Conservation (phyloP, 1,140 invertebrate species). For the Thaumetopoea pityocampa region DNA sequence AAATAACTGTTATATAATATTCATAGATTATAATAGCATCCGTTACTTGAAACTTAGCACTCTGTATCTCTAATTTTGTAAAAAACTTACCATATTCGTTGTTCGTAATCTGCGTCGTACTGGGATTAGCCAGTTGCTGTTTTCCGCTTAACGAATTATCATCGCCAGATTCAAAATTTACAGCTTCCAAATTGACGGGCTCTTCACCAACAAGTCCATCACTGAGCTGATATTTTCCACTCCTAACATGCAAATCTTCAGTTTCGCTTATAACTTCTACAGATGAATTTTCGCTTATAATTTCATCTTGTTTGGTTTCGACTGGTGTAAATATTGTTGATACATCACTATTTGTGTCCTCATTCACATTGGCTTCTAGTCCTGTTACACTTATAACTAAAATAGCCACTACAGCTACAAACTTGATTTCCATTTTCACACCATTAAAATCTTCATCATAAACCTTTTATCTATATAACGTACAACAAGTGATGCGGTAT, state of each 20-base stretch:
- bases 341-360: no score
- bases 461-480: constrained; percentile 39
- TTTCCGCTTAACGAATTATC: constrained; percentile 39
- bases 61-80: background rate
- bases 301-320: constrained; percentile 27
- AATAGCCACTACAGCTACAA: constrained; percentile 46
- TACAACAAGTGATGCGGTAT: constrained; percentile 55
- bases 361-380: constrained; percentile 49
- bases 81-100: constrained; percentile 53
- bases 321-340: background rate
- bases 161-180: constrained; percentile 36
- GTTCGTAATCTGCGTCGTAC: constrained; percentile 42
- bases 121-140: constrained; percentile 34
- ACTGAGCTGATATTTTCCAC: constrained; percentile 55
- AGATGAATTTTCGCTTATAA: constrained; percentile 21
- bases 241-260: constrained; percentile 39
- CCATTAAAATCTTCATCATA: constrained; percentile 37
- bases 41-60: background rate
- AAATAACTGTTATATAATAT: no score
- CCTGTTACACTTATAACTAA: constrained; percentile 57
- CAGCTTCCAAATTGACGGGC: constrained; percentile 41
- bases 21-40: constrained; percentile 2
- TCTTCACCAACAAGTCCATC: constrained; percentile 42
- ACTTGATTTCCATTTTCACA: constrained; percentile 56
- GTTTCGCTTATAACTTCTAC: constrained; percentile 40